phyloP scores from a whole-genome alignment of 2,113 vertebrate species.

The Fukomys damarensis region DNA sequence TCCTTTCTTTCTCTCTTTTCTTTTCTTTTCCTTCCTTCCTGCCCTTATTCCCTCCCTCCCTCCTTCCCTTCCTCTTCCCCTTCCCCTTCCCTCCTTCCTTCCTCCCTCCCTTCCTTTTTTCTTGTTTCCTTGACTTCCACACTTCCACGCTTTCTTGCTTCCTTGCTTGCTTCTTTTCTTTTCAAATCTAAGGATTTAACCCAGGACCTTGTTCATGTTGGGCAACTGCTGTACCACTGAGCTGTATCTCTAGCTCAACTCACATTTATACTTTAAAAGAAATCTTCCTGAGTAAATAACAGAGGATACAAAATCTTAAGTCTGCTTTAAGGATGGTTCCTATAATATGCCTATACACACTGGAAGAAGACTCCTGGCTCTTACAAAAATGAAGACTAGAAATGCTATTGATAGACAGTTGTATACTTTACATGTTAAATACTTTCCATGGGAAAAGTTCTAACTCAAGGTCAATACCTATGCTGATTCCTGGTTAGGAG shows the following conservation, averaged over 20 bases:
- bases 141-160: background rate
- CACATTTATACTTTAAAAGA: background rate
- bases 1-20: background rate
- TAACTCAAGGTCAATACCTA: background rate
- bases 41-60: background rate
- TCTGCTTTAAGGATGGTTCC: background rate
- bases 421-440: background rate
- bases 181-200: background rate
- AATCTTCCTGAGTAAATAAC: constrained; percentile 1
- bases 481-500: background rate
- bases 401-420: background rate
- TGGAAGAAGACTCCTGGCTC: background rate
- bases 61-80: background rate
- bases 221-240: background rate
- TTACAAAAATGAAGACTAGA: background rate
- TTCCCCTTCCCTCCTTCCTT: background rate
- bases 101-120: background rate
- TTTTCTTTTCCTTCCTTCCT: background rate
- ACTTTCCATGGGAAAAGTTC: background rate
- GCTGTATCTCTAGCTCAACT: background rate
- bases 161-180: background rate
- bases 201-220: background rate
- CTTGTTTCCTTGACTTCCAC: too few relatives aligned
- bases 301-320: background rate
- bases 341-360: background rate